These are phyloP conservation scores for Parnassius orleans DNA, from an alignment of 2,888 invertebrate genomes.

Conservation along the genomic window DNA sequence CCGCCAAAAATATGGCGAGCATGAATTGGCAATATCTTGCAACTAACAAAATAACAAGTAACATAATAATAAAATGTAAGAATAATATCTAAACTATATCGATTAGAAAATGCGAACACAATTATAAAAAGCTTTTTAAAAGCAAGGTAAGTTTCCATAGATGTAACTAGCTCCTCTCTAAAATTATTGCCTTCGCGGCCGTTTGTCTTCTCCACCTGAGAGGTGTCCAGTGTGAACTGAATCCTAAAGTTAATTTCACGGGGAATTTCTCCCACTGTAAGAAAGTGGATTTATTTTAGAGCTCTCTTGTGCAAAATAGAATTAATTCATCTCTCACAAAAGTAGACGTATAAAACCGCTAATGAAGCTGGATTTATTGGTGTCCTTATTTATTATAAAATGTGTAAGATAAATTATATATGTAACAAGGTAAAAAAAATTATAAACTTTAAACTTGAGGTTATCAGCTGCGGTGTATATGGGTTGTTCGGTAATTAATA, in stretches of 20 bases:
- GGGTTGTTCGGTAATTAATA: too few relatives aligned
- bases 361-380: not conserved
- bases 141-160: constrained; percentile 32
- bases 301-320: constrained; percentile 67
- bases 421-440: too few relatives aligned
- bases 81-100: too few relatives aligned
- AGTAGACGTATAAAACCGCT: not conserved
- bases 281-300: constrained; percentile 57
- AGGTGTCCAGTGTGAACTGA: constrained; percentile 68
- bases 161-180: constrained; percentile 43
- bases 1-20: too few relatives aligned
- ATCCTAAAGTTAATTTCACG: constrained; percentile 76
- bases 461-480: too few relatives aligned
- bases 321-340: constrained; percentile 56
- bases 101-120: too few relatives aligned
- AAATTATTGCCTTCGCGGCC: constrained; percentile 47
- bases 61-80: too few relatives aligned
- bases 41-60: too few relatives aligned
- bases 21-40: too few relatives aligned
- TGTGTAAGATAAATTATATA: too few relatives aligned
- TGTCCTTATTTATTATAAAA: constrained; percentile 8
- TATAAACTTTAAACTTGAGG: too few relatives aligned
- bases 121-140: constrained; percentile 1
- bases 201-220: constrained; percentile 69
- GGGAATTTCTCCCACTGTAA: constrained; percentile 67